phyloP scores from a whole-genome alignment of 2,888 invertebrate genomes.

The Pyrrhia umbra region DNA sequence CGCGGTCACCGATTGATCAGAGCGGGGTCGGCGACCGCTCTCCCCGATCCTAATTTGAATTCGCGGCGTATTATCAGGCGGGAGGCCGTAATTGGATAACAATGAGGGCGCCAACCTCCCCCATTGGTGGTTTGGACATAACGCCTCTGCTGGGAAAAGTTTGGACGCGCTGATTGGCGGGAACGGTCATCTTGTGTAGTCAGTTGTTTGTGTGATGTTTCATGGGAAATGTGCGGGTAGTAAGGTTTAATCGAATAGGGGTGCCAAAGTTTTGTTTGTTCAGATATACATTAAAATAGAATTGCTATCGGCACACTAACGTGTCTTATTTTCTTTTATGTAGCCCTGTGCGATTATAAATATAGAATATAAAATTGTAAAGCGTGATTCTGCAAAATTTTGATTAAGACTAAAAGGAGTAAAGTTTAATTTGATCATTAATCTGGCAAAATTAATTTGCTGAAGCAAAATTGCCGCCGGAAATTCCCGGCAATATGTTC shows the following conservation, averaged over 20 bases:
- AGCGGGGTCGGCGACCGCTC: conserved; percentile 87
- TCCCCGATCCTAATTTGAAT: conserved; percentile 89
- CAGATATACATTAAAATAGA: conserved; percentile 30
- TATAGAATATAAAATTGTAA: conserved; percentile 14
- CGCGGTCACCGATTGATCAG: conserved; percentile 86
- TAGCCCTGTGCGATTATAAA: background rate
- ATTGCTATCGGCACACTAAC: conserved; percentile 8
- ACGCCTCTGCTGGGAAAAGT: conserved; percentile 69
- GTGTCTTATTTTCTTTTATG: conserved; percentile 15
- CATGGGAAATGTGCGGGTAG: conserved; percentile 56
- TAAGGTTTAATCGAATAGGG: conserved; percentile 47
- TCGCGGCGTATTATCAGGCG: conserved; percentile 89
- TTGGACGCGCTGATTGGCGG: conserved; percentile 62
- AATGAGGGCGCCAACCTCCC: conserved; percentile 87
- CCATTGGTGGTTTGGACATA: conserved; percentile 78
- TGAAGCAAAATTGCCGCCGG: conserved; percentile 33
- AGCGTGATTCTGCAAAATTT: conserved; percentile 39
- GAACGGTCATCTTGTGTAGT: conserved; percentile 60
- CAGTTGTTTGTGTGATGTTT: conserved; percentile 61
- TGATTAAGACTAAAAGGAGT: conserved; percentile 46
- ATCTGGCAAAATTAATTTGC: conserved; percentile 53
- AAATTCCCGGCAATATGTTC: conserved; percentile 54
- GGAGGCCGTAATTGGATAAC: conserved; percentile 89
- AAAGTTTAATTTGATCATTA: conserved; percentile 51
- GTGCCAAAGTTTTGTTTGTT: conserved; percentile 46